Evolutionary conservation across 2,888 invertebrate species (phyloP).

Genomic region (Sinotaia quadrata): DNA sequence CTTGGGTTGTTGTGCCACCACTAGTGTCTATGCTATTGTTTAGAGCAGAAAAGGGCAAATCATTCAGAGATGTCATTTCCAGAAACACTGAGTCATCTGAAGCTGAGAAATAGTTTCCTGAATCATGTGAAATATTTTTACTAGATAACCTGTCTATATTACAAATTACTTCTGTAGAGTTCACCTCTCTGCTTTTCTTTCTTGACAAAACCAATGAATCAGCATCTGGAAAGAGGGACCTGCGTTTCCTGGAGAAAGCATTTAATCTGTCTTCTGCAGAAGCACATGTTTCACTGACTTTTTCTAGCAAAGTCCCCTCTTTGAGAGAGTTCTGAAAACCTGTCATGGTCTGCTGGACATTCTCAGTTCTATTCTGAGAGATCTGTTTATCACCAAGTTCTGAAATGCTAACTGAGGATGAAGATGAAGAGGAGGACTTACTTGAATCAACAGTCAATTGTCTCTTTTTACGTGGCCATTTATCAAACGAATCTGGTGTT

Average conservation of each 20-base stretch:
- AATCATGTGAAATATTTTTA: conserved; percentile 4
- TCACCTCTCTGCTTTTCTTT: background rate
- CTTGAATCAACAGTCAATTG: conserved; percentile 19
- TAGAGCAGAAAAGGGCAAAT: background rate
- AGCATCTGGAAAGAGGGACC: background rate
- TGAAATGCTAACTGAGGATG: background rate
- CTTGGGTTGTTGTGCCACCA: background rate
- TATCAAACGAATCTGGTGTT: conserved; percentile 53
- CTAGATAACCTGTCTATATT: background rate
- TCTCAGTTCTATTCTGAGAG: background rate
- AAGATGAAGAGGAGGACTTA: conserved; percentile 4
- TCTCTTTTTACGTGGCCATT: conserved; percentile 50
- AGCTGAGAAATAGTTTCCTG: conserved; percentile 34
- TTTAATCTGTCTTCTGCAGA: background rate
- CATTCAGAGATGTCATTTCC: conserved; percentile 21
- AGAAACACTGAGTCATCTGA: conserved; percentile 52
- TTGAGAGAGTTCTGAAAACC: background rate
- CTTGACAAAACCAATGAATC: background rate
- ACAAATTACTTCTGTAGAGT: background rate
- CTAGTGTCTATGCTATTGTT: too few species aligned
- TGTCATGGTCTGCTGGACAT: background rate
- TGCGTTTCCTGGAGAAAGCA: background rate
- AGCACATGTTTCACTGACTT: background rate
- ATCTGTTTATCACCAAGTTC: background rate
- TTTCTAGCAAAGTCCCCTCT: background rate